A percentile compares a stretch with the other conserved stretches of the same genome.
These are phyloP conservation scores for Paradoxurus hermaphroditus DNA, from an alignment of 2,113 vertebrate genomes.

Conservation along the genomic window DNA sequence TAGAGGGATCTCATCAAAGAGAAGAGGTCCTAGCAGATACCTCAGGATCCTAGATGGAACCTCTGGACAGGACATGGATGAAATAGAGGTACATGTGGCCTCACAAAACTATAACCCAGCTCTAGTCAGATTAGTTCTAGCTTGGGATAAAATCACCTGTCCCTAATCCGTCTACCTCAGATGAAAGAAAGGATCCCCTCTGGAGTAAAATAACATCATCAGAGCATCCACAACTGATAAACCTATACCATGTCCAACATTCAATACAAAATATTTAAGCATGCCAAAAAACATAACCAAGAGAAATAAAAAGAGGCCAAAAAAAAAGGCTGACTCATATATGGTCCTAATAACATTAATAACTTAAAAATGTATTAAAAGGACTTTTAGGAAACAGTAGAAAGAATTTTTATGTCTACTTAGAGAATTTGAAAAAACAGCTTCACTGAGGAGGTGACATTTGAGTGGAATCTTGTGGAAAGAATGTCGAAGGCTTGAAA, in stretches of 20 bases:
- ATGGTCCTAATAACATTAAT: background rate
- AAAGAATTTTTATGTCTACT: background rate
- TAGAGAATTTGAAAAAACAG: background rate
- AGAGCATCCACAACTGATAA: background rate
- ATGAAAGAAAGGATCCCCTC: background rate
- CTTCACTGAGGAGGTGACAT: background rate
- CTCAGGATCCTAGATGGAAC: fast-evolving
- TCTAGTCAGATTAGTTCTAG: background rate
- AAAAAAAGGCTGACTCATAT: background rate
- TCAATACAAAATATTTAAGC: background rate
- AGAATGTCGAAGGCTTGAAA: background rate
- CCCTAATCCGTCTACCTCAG: background rate
- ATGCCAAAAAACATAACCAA: background rate
- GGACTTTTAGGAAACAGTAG: background rate
- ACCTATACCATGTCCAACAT: background rate
- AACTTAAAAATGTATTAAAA: background rate
- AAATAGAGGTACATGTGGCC: background rate
- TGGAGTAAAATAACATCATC: background rate
- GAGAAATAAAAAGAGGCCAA: background rate
- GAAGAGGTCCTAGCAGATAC: background rate
- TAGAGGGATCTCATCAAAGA: background rate
- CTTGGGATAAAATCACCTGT: background rate
- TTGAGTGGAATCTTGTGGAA: background rate
- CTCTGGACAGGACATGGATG: background rate
- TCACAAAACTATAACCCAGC: background rate